Base-by-base conservation (phyloP, 2,888 invertebrate genomes). In the Aplocera efformata region DNA sequence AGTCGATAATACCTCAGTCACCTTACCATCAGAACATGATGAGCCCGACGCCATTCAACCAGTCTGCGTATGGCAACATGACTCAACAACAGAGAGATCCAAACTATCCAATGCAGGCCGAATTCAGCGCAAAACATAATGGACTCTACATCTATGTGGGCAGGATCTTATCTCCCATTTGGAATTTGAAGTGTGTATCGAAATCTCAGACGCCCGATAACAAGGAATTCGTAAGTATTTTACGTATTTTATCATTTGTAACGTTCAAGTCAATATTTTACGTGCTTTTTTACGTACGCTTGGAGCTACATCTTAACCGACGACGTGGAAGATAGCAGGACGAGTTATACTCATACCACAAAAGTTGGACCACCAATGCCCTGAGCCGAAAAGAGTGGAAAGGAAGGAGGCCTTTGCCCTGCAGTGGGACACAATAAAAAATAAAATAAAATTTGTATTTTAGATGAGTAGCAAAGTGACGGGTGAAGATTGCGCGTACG, bases 81-180 rank as follows among this genome's bases (percentile, higher is more conserved):
- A 72, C 75, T 0, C 83, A 88, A 53, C 76, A 84, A 50, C 72
- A 70, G 49, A 66, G 74, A 61, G 72, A 88, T 49, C 60, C 80
- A 34, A 70, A 76, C 67, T 73, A 75, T 56, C 74, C 81, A 28
- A 48, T 88, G 58, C 82, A 86, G 69, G 56, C 83, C 51, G 91
- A 86, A 60, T 88, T 78, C 50, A 89, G 86, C 0, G 92, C 96
- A 0, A 97, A 97, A 71, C 98, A 98, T 72, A 96, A 98, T 68
- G 98, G 97, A 0, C 90, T 99, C 6, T 99, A 98, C 79, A 90
- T 98, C 26, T 97, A 96, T 69, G 92, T 98, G 7, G 93, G 95
- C 10, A 91, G 98, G 56, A 94, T 99, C 56, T 82, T 99, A 9
- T 89, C 96, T 20, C 95, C 96, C 0, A 90, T 99, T 49, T 99